These are phyloP conservation scores for Istiophorus platypterus DNA, from an alignment of 2,113 vertebrate genomes.

Conservation along the genomic window DNA sequence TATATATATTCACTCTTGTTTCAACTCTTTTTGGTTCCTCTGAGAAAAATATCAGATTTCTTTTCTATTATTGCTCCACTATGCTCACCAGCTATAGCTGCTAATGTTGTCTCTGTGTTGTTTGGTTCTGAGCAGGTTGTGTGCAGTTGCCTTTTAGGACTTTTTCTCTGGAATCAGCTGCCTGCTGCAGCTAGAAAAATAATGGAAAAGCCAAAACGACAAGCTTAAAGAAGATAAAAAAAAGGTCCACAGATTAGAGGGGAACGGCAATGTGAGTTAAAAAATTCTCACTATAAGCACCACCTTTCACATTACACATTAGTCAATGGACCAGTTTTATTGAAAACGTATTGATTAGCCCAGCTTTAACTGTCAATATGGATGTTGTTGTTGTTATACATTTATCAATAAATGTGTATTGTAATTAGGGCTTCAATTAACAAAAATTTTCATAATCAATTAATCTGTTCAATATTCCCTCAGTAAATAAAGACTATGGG, in stretches of 20 bases:
- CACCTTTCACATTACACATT: not conserved
- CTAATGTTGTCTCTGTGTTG: too few species aligned
- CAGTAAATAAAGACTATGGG: too few species aligned
- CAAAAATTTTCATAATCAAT: not conserved
- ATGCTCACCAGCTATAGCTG: not conserved
- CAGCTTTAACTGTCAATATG: slow-evolving; percentile 1
- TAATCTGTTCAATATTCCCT: not conserved
- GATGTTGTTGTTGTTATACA: not conserved
- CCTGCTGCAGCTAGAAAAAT: not conserved
- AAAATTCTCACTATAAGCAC: not conserved
- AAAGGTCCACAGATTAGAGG: not conserved
- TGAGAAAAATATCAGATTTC: too few species aligned
- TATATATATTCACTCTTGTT: too few species aligned
- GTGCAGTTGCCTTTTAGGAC: too few species aligned
- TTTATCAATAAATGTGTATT: not conserved
- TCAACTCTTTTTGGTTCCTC: too few species aligned
- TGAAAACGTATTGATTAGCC: not conserved
- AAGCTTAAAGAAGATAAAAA: not conserved
- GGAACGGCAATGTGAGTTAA: too few species aligned
- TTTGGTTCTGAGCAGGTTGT: too few species aligned
- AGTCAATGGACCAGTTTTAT: not conserved
- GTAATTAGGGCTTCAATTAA: not conserved
- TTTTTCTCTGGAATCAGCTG: not conserved
- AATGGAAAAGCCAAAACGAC: not conserved
- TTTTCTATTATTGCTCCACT: not conserved